Base-by-base conservation (phyloP, 2,797 vertebrate genomes). In the Poliocrania exsul region DNA sequence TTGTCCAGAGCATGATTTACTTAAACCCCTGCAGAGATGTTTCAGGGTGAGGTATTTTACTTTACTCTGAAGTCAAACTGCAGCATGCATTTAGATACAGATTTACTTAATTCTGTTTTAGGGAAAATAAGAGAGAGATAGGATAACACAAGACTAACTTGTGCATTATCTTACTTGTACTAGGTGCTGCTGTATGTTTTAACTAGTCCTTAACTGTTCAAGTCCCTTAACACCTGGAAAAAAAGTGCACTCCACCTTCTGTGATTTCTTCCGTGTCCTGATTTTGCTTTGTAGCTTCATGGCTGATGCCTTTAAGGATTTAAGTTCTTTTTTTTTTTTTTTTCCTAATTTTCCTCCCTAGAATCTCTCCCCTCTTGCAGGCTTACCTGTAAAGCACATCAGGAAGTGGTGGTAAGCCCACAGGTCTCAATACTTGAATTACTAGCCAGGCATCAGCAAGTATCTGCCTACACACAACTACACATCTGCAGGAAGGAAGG, bases 401-500 rank as follows among this genome's bases (percentile, higher is more conserved):
- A 96, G 90, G 92, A 95, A 94, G 88, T 44, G 71, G 44, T 33
- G 26, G 74, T 85, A 93, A 95, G 64, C 80, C 88, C 78, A 50
- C 74, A 85, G 53, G 80, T 86, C 88, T 90, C 62, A 72, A 80
- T 86, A 82, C 24, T 90, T 84, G 44, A 93, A 93, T 86, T 88
- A 86, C 60, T 66, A 95, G 56, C 57, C 69, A 92, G 77, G 74
- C 85, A 90, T 72, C 50, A 74, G 61, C n/a, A 5, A 93, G 29
- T 44, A 64, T 71, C 88, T 94, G 90, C 92, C 96, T 88, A 93
- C 83, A 94, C 58, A 79, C 31, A 90, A 17, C 46, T 80, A 74
- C 29, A 47, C 38, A 80, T 87, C 84, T 93, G 47, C 81, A 95
- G 94, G 92, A 95, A 96, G 91, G 90, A 96, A 93, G 82, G 75